Percentiles rank a stretch among this genome's conserved stretches.
These are phyloP conservation scores for Chaenocephalus aceratus DNA, from an alignment of 2,113 vertebrate genomes.

Conservation along the genomic window DNA sequence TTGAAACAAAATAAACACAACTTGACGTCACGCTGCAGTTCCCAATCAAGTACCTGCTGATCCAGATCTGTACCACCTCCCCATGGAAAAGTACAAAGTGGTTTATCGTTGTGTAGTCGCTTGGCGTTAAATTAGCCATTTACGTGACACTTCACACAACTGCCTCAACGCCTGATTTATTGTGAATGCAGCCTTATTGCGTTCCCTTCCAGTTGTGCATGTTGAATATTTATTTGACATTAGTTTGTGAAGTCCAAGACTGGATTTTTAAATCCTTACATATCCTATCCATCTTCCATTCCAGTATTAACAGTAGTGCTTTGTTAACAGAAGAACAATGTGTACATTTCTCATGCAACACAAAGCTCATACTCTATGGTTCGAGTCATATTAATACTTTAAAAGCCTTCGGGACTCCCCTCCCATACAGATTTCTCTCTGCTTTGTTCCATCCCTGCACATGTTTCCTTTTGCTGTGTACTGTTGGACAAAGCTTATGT, in stretches of 20 bases:
- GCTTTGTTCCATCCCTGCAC: conserved; percentile 28
- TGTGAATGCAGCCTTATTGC: background rate
- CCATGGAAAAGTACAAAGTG: too few relatives aligned
- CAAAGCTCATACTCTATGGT: conserved; percentile 44
- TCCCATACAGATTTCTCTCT: conserved; percentile 40
- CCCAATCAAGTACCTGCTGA: too few relatives aligned
- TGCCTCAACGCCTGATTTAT: too few relatives aligned
- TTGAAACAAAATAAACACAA: too few relatives aligned
- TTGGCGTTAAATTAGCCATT: too few relatives aligned
- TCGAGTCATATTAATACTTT: conserved; percentile 55
- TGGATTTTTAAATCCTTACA: conserved; percentile 1
- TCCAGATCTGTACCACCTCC: too few relatives aligned
- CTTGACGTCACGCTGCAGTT: too few relatives aligned
- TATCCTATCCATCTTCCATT: background rate
- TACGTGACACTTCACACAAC: too few relatives aligned
- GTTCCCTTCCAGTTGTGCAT: background rate
- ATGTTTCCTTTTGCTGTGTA: conserved; percentile 17
- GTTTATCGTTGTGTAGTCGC: too few relatives aligned
- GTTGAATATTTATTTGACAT: conserved; percentile 3
- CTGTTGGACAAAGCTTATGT: conserved; percentile 28
- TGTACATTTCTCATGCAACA: conserved; percentile 46
- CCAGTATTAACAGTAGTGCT: conserved; percentile 19
- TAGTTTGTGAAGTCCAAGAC: conserved; percentile 5
- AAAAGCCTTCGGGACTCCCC: conserved; percentile 44
- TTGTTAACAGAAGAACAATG: conserved; percentile 31